These are phyloP conservation scores for Macquaria ambigua DNA, from an alignment of 2,113 vertebrate genomes.

Conservation along the genomic window DNA sequence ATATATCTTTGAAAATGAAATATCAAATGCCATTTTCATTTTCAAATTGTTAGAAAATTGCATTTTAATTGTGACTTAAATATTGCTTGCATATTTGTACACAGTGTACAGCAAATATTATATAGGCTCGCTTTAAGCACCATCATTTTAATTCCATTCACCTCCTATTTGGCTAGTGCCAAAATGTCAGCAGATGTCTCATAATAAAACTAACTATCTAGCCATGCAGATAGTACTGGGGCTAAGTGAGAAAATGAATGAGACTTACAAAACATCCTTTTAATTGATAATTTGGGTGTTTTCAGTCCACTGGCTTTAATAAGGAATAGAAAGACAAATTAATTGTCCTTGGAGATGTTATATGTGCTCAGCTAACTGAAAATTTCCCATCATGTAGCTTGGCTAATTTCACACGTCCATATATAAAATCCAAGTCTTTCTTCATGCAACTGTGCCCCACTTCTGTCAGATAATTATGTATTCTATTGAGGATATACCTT, in stretches of 20 bases:
- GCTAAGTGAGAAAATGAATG: neutral
- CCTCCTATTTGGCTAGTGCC: neutral
- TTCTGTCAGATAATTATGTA: constrained; percentile 70
- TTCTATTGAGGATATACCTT: constrained; percentile 46
- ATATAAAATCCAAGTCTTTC: constrained; percentile 1
- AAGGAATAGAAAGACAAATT: constrained; percentile 9
- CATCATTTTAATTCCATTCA: neutral
- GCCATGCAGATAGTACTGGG: neutral
- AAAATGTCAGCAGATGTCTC: constrained; percentile 12
- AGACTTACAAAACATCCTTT: neutral
- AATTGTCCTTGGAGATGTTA: neutral
- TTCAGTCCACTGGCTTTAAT: neutral
- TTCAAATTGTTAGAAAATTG: too few species aligned
- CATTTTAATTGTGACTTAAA: too few species aligned
- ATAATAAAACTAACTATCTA: neutral
- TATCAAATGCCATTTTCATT: too few species aligned
- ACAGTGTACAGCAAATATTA: neutral
- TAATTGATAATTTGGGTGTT: neutral
- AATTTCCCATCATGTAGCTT: neutral
- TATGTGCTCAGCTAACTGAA: constrained; percentile 15
- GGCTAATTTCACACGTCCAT: neutral
- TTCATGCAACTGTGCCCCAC: constrained; percentile 57
- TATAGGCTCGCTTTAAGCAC: neutral
- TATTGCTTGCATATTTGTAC: too few species aligned
- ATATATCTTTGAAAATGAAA: too few species aligned